Evolutionary conservation across 2,113 vertebrate genomes (phyloP), one percentile per base, ranked within the genome.

Genomic region (Sebastes fasciatus): DNA sequence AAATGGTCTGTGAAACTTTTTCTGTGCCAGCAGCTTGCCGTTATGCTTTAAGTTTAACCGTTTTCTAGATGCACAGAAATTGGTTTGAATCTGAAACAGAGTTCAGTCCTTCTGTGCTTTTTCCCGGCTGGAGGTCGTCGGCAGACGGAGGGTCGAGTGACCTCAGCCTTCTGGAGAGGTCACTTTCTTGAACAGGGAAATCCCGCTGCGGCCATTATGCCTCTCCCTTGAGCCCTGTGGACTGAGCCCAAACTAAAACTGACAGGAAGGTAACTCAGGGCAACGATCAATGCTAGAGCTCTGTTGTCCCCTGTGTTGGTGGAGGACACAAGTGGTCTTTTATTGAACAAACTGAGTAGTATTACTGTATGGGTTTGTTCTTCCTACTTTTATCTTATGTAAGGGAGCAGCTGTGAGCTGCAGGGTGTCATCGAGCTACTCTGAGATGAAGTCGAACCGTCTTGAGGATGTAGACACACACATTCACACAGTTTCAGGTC

Each of bases 241-340:
- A 83, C 73, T 60, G 52, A 66, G 14, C 90, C 74, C 58, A 80
- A 87, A 79, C 80, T 64, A 40, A 88, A 82, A 77, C 63, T 72
- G 87, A 89, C 75, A 69, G 75, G 57, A 70, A 84, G 74, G 83
- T 84, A 90, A 87, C 91, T 67, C 75, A 48, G 77, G 86, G 88
- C 79, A 86, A 88, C 75, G 1, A 85, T 88, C 72, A 79, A 74
- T 65, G 86, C 62, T 21, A 8, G 14, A 71, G 62, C 71, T 48
- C 46, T 67, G 62, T 61, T 73, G 77, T 69, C 60, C 70, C 65
- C 73, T 17, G 62, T 16, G 48, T 54, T 54, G 66, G 14, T 68
- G 64, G 48, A 74, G 73, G 84, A 85, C n/a, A 77, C 58, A 73
- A 71, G 74, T 23, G 74, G 45, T 26, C 45, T 75, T 79, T 62